phyloP scores from a whole-genome alignment of 1,140 invertebrate species.

The Adoxophyes honmai region DNA sequence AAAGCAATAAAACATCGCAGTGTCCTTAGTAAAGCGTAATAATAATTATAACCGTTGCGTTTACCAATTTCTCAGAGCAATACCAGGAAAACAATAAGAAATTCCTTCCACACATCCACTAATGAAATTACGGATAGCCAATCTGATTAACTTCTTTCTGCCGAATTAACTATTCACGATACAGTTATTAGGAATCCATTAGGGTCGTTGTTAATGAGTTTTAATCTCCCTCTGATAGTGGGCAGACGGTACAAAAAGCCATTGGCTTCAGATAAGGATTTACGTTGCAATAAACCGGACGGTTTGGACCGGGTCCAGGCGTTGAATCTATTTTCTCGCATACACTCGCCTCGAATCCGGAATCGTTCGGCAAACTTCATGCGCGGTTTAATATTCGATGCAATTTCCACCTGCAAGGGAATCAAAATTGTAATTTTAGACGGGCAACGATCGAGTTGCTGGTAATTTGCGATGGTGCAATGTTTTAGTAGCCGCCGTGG shows the following conservation, averaged over 20 bases:
- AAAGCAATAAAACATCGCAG: too few relatives aligned
- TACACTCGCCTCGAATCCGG: conserved; percentile 23
- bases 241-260: conserved; percentile 25
- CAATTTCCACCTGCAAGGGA: conserved; percentile 2
- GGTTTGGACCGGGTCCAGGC: conserved; percentile 29
- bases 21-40: too few relatives aligned
- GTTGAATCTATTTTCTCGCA: conserved; percentile 32
- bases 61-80: too few relatives aligned
- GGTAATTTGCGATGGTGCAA: too few relatives aligned
- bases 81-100: too few relatives aligned
- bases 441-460: too few relatives aligned
- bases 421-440: not conserved
- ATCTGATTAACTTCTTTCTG: not conserved
- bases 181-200: conserved; percentile 6
- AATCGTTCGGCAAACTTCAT: conserved; percentile 19
- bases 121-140: too few relatives aligned
- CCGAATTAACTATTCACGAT: not conserved
- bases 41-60: too few relatives aligned
- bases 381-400: conserved; percentile 6
- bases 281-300: conserved; percentile 37
- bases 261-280: conserved; percentile 33
- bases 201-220: conserved; percentile 18
- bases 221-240: conserved; percentile 17
- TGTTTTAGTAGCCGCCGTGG: too few relatives aligned
- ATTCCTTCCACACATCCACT: too few relatives aligned